A percentile compares a stretch with the other conserved stretches of the same genome.
Conservation (phyloP, 2,797 vertebrate genomes). For the Peromyscus melanophrys region DNA sequence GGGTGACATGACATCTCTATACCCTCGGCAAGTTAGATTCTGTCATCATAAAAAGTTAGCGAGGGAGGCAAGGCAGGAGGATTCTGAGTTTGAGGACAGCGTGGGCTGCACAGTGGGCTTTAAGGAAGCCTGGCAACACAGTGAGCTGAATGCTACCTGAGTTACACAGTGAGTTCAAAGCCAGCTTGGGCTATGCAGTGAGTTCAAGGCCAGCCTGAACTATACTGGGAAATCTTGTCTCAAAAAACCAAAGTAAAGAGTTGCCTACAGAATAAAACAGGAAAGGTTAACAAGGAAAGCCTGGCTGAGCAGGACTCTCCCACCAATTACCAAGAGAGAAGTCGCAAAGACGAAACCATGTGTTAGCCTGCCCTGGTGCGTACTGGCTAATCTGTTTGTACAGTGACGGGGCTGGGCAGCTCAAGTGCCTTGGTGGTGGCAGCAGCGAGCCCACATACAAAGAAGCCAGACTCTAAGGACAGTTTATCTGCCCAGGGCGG, state of each 20-base stretch:
- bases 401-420: constrained; percentile 79
- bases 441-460: constrained; percentile 21
- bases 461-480: constrained; percentile 78
- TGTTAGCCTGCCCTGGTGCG: constrained; percentile 52
- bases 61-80: neutral
- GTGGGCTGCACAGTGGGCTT: neutral
- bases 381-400: constrained; percentile 25
- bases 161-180: neutral
- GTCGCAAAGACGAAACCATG: neutral
- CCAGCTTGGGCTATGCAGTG: neutral
- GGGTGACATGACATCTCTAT: neutral
- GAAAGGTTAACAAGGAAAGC: constrained; percentile 44
- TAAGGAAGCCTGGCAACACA: neutral
- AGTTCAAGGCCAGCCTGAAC: neutral
- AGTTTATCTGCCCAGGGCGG: constrained; percentile 76
- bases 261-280: neutral
- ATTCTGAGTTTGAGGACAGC: neutral
- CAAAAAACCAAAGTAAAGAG: neutral
- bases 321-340: neutral
- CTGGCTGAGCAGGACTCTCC: neutral
- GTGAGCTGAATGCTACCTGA: neutral
- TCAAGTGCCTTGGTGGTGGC: constrained; percentile 70
- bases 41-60: neutral
- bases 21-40: neutral
- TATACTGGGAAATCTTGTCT: neutral